Conservation (phyloP, 37 sponge, comb jelly and placozoan species). For the Spongilla lacustris region DNA sequence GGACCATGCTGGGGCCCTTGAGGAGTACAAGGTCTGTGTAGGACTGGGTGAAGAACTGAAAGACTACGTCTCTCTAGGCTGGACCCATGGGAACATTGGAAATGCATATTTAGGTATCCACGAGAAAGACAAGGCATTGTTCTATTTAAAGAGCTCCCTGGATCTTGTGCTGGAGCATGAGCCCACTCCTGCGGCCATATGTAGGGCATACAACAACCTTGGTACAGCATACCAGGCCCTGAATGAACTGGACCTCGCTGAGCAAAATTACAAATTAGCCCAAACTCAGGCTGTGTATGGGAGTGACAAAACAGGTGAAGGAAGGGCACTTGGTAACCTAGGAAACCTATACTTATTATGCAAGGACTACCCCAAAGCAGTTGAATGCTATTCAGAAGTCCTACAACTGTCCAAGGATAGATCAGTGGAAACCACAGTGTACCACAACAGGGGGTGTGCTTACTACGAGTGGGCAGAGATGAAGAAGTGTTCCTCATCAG, state of each 20-base stretch:
- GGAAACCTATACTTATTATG: slow-evolving; percentile 65
- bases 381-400: slow-evolving; percentile 64
- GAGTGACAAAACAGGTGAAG: slow-evolving; percentile 61
- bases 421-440: slow-evolving; percentile 41
- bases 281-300: slow-evolving; percentile 68
- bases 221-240: slow-evolving; percentile 71
- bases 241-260: slow-evolving; percentile 53
- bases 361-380: slow-evolving; percentile 48
- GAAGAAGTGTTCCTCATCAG: not conserved
- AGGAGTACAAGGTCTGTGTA: slow-evolving; percentile 50
- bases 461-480: slow-evolving; percentile 68
- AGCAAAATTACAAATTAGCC: slow-evolving; percentile 67
- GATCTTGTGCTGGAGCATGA: slow-evolving; percentile 57
- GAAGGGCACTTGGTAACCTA: slow-evolving; percentile 75
- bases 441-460: slow-evolving; percentile 77
- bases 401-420: slow-evolving; percentile 55
- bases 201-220: slow-evolving; percentile 70
- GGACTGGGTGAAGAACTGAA: slow-evolving; percentile 29
- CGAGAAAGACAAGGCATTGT: slow-evolving; percentile 56
- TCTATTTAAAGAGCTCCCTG: slow-evolving; percentile 56
- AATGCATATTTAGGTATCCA: slow-evolving; percentile 68
- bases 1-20: slow-evolving; percentile 46
- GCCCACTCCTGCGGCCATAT: slow-evolving; percentile 46
- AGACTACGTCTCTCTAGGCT: slow-evolving; percentile 56
- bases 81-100: slow-evolving; percentile 82